These are phyloP conservation scores for Cryptus armator DNA, from an alignment of 2,888 invertebrate species.

Conservation along the genomic window DNA sequence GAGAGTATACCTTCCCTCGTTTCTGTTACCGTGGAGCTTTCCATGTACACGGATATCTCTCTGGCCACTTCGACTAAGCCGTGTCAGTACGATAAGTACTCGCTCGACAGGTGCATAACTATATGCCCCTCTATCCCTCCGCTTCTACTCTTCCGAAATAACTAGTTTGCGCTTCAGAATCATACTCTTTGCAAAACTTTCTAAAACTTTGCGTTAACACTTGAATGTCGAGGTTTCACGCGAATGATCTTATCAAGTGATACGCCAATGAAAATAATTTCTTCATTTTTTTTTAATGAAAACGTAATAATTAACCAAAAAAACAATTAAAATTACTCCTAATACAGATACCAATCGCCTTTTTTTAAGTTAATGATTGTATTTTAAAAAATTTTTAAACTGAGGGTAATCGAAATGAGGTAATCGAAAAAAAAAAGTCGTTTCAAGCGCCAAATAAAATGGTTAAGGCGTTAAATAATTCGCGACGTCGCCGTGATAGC, in stretches of 20 bases:
- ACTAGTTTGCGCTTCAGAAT: slow-evolving; percentile 29
- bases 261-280: background rate
- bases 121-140: background rate
- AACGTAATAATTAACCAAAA: background rate
- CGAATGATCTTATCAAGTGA: slow-evolving; percentile 9
- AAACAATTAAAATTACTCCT: too few species aligned
- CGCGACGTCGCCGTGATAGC: slow-evolving; percentile 42
- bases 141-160: background rate
- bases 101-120: slow-evolving; percentile 28
- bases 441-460: slow-evolving; percentile 38
- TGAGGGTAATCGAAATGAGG: too few species aligned
- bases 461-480: slow-evolving; percentile 59
- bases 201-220: slow-evolving; percentile 5
- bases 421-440: slow-evolving; percentile 4
- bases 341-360: too few species aligned
- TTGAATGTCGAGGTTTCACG: slow-evolving; percentile 40
- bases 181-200: slow-evolving; percentile 12
- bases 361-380: background rate
- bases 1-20: slow-evolving; percentile 31
- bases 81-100: slow-evolving; percentile 27
- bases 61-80: slow-evolving; percentile 13
- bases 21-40: slow-evolving; percentile 40
- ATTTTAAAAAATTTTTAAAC: too few species aligned
- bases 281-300: background rate
- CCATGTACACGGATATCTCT: slow-evolving; percentile 27